These are phyloP conservation scores for Acanthococcus lagerstroemiae DNA, from an alignment of 2,888 invertebrate species.

Conservation along the genomic window DNA sequence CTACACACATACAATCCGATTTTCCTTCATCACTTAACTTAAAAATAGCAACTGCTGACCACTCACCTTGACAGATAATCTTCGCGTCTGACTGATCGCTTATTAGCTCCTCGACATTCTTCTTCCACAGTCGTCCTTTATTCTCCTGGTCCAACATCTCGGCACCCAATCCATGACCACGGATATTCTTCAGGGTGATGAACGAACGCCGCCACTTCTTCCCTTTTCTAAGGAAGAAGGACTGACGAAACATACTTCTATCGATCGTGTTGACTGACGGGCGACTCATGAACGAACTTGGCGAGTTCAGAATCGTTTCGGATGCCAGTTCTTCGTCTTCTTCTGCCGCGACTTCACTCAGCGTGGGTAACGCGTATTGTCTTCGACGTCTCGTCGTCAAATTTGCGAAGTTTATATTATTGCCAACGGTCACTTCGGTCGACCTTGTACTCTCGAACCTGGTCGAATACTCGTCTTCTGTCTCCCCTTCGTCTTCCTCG, in stretches of 20 bases:
- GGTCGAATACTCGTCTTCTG: not conserved
- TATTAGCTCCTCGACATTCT: constrained; percentile 11
- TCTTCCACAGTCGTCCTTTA: constrained; percentile 11
- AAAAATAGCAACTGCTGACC: not conserved
- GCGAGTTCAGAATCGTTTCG: not conserved
- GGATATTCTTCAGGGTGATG: constrained; percentile 7
- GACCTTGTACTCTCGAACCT: too few relatives aligned
- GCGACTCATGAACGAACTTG: not conserved
- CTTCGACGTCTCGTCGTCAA: not conserved
- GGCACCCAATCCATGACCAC: not conserved
- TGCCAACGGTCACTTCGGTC: too few relatives aligned
- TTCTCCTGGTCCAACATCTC: not conserved
- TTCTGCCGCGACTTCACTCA: not conserved
- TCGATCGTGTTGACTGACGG: not conserved
- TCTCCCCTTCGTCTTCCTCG: not conserved
- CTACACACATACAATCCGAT: too few relatives aligned
- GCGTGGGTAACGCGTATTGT: not conserved
- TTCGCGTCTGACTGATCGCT: not conserved
- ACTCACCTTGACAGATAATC: not conserved
- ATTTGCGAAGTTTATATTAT: too few relatives aligned
- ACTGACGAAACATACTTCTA: too few relatives aligned
- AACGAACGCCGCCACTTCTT: constrained; percentile 25
- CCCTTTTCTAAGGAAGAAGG: constrained; percentile 1
- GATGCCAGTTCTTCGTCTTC: not conserved
- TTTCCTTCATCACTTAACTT: too few relatives aligned